Percentiles rank a stretch among this genome's conserved stretches.
Evolutionary conservation across 2,113 vertebrate genomes (phyloP).

Genomic region (Hypomesus transpacificus): DNA sequence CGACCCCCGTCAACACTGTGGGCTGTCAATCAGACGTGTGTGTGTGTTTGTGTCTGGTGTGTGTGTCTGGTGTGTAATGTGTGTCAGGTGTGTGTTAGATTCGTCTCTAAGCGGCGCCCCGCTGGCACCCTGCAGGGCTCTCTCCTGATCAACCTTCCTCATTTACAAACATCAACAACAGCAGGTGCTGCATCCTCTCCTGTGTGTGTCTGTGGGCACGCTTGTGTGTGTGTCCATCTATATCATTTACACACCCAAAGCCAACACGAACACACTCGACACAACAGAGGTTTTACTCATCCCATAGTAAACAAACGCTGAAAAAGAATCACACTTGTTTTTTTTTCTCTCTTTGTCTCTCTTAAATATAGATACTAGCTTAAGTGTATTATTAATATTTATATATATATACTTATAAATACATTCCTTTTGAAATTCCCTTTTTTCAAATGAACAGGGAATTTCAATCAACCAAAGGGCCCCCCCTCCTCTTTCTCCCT

Average conservation of each 20-base stretch:
- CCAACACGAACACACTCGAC: conserved; percentile 24
- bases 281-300: conserved; percentile 50
- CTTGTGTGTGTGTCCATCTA: conserved; percentile 32
- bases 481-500: background rate
- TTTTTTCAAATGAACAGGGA: conserved; percentile 53
- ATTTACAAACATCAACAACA: conserved; percentile 64
- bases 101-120: conserved; percentile 40
- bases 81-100: conserved; percentile 45
- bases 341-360: conserved; percentile 43
- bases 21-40: too few species aligned
- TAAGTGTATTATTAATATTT: conserved; percentile 50
- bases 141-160: conserved; percentile 69
- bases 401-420: conserved; percentile 62
- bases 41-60: too few species aligned
- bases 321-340: conserved; percentile 51
- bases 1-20: too few species aligned
- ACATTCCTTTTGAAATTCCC: conserved; percentile 69
- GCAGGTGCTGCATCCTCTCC: conserved; percentile 45
- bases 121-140: conserved; percentile 45
- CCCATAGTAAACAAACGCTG: conserved; percentile 50
- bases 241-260: conserved; percentile 20
- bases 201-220: conserved; percentile 14
- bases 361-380: conserved; percentile 70
- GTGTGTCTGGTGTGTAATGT: too few species aligned
- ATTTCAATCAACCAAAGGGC: conserved; percentile 32